Base-by-base conservation (phyloP, 2,113 vertebrate genomes). In the Sinocyclocheilus maitianheensis region DNA sequence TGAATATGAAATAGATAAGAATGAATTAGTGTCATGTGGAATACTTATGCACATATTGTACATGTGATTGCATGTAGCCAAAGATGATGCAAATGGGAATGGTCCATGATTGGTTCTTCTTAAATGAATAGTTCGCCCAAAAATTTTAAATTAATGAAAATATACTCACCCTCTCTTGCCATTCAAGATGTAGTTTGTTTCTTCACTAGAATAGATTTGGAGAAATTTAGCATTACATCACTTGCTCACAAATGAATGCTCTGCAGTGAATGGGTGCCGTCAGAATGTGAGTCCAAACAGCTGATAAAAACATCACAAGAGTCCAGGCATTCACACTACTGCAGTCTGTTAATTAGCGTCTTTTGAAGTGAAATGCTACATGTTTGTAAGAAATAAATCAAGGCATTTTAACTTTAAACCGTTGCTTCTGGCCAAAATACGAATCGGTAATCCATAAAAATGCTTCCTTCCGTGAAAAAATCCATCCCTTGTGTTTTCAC, bases 31-130 rank as follows among this genome's bases (percentile, higher is more conserved):
- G 13, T 82, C 24, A 26, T 65, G 40, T 48, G n/a, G 30, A 79
- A 40, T 65, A 81, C 37, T 63, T 46, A 62, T 62, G 13, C 2
- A 81, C 14, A 67, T 51, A 13, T 82, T 43, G 13, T 24, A 18
- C 14, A 67, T 51, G 62, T 69, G 63, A 69, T 26, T 51, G 18
- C 46, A 82, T 69, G 46, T 69, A 67, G 80, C 63, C n/a, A 81
- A 69, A 51, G 1, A 34, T 80, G 13, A 48, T 51, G 40, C 16
- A 48, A 82, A 69, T 79, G n/a, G n/a, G 77, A n/a, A 79, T 46
- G 40, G 22, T 16, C 60, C 79, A 48, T 46, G 20, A 26, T 80
- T 0, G 1, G 4, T n/a, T 80, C 20, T 79, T 62, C 14, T 58
- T 37, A 55, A 53, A 77, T 14, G 1, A 58, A 58, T 58, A 58